Base-by-base conservation (phyloP, 2,888 invertebrate species). In the Agriopis aurantiaria region DNA sequence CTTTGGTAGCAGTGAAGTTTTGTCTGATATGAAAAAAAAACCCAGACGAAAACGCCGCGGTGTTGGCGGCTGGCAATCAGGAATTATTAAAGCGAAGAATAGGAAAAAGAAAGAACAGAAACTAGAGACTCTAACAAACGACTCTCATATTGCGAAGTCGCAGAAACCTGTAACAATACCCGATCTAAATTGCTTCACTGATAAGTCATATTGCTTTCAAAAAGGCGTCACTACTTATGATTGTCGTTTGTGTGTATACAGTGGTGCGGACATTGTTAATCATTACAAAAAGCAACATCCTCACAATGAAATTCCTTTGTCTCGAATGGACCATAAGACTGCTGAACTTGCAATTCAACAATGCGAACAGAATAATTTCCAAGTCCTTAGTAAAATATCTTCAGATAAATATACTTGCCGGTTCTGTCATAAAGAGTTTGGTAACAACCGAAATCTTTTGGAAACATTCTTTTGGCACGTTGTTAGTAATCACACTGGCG, bases 401-500 rank as follows among this genome's bases (percentile, higher is more conserved):
- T 85, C 88, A 3, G 83, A 86, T 11, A 91, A 87, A 79, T 91
- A 92, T 71, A 81, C 87, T 3, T 94, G 94, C 74, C 82, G 91
- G 74, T 94, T 94, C 81, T 94, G 94, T 78, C 88, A 78, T 53
- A 86, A 90, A 81, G 92, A 89, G 75, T 92, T 93, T 72, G 67
- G 72, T 40, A 85, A 81, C 69, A 83, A 76, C 59, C 86, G 82
- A 64, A 78, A 80, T 1, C 78, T 84, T 46, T 81, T 93, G 56
- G 92, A 93, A 80, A 83, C 86, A 7, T 97, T 97, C 82, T 96
- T 96, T 80, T 97, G 97, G 83, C 98, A 98, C 81, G 93, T 97
- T 52, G 95, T 93, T 1, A 92, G 96, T 33, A 95, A 90, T 58
- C 98, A 98, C 72, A 98, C 97, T 0, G 98, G 98, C 0, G 98